These are phyloP conservation scores for Triops cancriformis DNA, from an alignment of 1,140 invertebrate genomes.

Conservation along the genomic window DNA sequence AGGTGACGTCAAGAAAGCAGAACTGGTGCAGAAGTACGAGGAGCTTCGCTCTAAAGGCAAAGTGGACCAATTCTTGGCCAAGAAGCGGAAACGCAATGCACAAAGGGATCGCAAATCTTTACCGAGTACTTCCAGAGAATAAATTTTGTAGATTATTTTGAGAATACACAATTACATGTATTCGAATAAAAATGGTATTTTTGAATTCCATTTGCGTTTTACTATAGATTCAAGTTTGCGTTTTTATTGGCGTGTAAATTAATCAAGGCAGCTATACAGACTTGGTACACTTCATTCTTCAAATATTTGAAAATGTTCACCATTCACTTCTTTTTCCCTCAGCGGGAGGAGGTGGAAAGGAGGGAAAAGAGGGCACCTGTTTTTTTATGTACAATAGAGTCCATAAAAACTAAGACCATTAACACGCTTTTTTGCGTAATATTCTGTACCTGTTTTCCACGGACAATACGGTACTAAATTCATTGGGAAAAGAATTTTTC, in stretches of 20 bases:
- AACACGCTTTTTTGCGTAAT: neutral
- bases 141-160: neutral
- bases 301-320: neutral
- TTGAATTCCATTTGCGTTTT: neutral
- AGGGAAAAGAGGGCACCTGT: neutral
- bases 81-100: constrained; percentile 56
- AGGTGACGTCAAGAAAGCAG: constrained; percentile 46
- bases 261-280: constrained; percentile 13
- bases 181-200: neutral
- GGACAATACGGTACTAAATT: too few species aligned
- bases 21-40: constrained; percentile 61
- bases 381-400: neutral
- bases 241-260: constrained; percentile 14
- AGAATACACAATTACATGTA: neutral
- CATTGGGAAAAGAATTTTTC: too few species aligned
- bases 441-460: too few species aligned
- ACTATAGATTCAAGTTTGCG: constrained; percentile 4
- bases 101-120: constrained; percentile 37
- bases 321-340: neutral
- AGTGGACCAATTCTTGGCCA: constrained; percentile 63
- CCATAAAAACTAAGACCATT: neutral
- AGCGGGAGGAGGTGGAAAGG: neutral
- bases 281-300: neutral
- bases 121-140: constrained; percentile 17
- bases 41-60: constrained; percentile 59